phyloP scores from a whole-genome alignment of 1,140 invertebrate genomes.

The Cotesia chilonis region DNA sequence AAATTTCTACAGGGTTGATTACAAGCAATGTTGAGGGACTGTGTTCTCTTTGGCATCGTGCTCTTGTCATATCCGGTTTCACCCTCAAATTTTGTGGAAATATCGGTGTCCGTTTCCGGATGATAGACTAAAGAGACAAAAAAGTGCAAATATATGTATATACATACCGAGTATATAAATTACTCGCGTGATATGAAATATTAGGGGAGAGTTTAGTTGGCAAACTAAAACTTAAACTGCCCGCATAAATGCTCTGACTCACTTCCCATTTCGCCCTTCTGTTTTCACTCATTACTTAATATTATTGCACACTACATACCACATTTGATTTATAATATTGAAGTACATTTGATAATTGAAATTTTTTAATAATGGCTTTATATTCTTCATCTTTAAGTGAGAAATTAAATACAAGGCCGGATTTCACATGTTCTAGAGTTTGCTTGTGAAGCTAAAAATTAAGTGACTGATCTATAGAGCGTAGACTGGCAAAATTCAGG shows the following conservation, averaged over 20 bases:
- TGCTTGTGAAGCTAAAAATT: background rate
- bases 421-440: conserved; percentile 5
- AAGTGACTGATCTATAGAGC: background rate
- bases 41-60: background rate
- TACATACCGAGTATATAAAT: background rate
- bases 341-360: background rate
- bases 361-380: background rate
- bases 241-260: conserved; percentile 28
- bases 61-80: conserved; percentile 24
- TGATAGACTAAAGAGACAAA: conserved; percentile 16
- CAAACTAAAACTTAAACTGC: conserved; percentile 32
- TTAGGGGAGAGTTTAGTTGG: conserved; percentile 15
- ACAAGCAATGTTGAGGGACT: background rate
- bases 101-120: conserved; percentile 26
- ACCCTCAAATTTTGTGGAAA: conserved; percentile 29
- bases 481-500: conserved; percentile 4
- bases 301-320: background rate
- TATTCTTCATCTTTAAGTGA: too few relatives aligned
- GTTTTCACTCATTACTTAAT: conserved; percentile 20
- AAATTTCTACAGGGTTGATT: background rate
- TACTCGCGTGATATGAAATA: conserved; percentile 27
- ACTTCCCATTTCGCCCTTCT: conserved; percentile 18
- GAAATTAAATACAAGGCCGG: background rate
- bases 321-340: background rate
- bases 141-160: background rate